Percentiles rank a stretch among this genome's conserved stretches.
These are phyloP conservation scores for Elephas maximus DNA, from an alignment of 2,113 vertebrate species.

Conservation along the genomic window DNA sequence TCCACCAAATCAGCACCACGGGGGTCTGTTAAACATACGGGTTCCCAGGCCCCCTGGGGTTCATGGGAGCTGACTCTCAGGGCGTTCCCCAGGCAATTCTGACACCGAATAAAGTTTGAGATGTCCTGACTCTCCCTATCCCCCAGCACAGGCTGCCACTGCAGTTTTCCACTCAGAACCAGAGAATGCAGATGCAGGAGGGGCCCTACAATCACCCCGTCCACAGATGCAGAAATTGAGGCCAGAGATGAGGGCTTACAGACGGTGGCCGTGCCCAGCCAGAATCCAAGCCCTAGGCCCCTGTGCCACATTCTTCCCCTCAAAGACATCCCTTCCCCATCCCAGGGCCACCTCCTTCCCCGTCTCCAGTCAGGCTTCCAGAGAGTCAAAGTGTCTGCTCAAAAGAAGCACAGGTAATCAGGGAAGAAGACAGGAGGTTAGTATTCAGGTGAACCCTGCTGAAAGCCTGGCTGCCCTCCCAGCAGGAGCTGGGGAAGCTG, in stretches of 20 bases:
- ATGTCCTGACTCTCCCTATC: background rate
- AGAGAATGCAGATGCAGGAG: fast-evolving
- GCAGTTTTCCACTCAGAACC: background rate
- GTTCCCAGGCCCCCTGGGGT: background rate
- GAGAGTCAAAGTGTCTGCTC: background rate
- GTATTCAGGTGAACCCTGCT: background rate
- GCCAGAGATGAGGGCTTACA: background rate
- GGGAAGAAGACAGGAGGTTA: background rate
- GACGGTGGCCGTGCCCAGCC: background rate
- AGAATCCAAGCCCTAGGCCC: background rate
- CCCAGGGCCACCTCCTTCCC: background rate
- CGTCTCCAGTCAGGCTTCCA: background rate
- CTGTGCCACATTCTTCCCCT: background rate
- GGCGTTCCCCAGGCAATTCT: no score
- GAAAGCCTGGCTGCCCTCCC: background rate
- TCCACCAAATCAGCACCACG: fast-evolving
- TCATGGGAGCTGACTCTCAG: background rate
- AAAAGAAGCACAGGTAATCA: background rate
- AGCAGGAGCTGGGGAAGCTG: background rate
- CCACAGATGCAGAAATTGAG: background rate
- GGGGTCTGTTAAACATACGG: background rate
- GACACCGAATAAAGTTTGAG: background rate
- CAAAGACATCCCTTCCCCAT: background rate
- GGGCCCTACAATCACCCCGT: no score
- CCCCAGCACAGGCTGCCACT: fast-evolving